Conservation (phyloP, 2,113 vertebrate species). For the Quiscalus mexicanus region DNA sequence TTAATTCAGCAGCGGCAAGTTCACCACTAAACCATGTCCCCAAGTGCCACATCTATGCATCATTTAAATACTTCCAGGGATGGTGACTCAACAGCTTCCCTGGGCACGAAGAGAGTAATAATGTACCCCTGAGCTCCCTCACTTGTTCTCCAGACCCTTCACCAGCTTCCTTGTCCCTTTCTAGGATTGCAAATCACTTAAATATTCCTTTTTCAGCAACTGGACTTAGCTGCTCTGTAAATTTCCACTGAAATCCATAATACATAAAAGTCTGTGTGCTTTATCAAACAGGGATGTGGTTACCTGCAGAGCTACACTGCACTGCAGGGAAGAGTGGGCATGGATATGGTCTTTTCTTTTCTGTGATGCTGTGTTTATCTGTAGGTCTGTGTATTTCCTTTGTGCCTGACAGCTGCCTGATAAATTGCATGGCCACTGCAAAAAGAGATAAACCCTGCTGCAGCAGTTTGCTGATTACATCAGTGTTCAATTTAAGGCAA, state of each 20-base stretch:
- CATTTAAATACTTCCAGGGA: not conserved
- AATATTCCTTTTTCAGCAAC: not conserved
- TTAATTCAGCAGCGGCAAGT: not conserved
- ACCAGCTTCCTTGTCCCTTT: not conserved
- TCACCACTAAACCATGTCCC: not conserved
- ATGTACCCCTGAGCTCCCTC: not conserved
- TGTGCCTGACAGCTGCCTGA: constrained; percentile 38
- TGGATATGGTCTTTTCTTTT: not conserved
- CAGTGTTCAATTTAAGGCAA: constrained; percentile 32
- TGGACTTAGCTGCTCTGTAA: not conserved
- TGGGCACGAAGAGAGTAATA: not conserved
- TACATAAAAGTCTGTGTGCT: not conserved
- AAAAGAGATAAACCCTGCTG: constrained; percentile 26
- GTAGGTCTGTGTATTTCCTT: not conserved
- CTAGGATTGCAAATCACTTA: not conserved
- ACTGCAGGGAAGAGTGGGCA: not conserved
- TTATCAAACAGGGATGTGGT: not conserved
- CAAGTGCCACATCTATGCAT: not conserved
- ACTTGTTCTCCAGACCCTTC: not conserved
- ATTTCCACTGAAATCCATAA: not conserved
- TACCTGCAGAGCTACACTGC: not conserved
- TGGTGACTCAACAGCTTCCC: not conserved
- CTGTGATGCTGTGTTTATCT: constrained; percentile 1
- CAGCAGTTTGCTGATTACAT: constrained; percentile 32
- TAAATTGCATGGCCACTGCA: constrained; percentile 19